Conservation (phyloP, 2,113 vertebrate genomes). For the Gorsachius goisagi region DNA sequence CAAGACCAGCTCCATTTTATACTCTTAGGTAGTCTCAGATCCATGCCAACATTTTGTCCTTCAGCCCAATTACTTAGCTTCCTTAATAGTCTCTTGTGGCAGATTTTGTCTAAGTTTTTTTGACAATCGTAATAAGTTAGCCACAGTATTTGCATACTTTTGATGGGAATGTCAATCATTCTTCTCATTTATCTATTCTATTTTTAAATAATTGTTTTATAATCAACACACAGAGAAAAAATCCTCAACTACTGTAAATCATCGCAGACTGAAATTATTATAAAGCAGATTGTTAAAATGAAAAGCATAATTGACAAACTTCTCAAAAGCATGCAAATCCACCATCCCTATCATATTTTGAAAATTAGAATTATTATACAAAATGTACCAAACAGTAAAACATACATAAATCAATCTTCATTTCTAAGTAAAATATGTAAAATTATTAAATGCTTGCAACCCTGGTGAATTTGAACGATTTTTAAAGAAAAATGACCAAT, state of each 20-base stretch:
- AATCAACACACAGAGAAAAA: not conserved
- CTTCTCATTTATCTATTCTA: not conserved
- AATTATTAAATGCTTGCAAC: not conserved
- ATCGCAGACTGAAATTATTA: not conserved
- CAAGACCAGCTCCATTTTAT: not conserved
- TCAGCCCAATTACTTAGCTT: not conserved
- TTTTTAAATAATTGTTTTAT: not conserved
- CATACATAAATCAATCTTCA: not conserved
- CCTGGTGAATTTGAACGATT: not conserved
- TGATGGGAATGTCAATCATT: not conserved
- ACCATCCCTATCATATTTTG: not conserved
- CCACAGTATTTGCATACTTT: not conserved
- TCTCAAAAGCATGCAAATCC: not conserved
- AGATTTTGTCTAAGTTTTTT: not conserved
- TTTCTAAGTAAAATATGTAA: not conserved
- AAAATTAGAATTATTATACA: not conserved
- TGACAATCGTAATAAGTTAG: not conserved
- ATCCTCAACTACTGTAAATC: not conserved
- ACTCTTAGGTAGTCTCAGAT: not conserved
- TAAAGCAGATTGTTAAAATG: not conserved
- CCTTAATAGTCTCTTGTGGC: not conserved
- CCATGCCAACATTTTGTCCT: not conserved
- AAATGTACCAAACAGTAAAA: not conserved
- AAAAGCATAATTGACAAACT: not conserved
- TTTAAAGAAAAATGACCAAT: not conserved